phyloP scores from a whole-genome alignment of 2,113 vertebrate genomes.

The Leptobrachium ailaonicum region DNA sequence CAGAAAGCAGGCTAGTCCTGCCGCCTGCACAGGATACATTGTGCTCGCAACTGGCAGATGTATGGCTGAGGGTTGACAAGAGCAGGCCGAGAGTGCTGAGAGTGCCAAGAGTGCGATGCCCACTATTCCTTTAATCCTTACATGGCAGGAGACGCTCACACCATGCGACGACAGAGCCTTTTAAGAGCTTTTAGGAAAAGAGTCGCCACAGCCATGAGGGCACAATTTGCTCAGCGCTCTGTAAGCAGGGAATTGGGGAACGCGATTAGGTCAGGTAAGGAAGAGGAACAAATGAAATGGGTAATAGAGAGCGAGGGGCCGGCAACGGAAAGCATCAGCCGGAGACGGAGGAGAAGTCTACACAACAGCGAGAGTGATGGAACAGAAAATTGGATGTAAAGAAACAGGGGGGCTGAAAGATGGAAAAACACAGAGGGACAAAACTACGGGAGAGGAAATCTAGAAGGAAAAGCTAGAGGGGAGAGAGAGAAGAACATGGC shows the following conservation, averaged over 20 bases:
- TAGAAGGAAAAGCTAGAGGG: slow-evolving; percentile 50
- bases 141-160: too few species aligned
- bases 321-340: too few species aligned
- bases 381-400: neutral
- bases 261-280: slow-evolving; percentile 1
- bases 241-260: neutral
- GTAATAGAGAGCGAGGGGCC: neutral
- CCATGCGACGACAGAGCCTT: neutral
- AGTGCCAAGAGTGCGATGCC: too few species aligned
- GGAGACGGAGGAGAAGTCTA: too few species aligned
- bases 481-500: slow-evolving; percentile 28
- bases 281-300: neutral
- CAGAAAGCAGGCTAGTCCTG: too few species aligned
- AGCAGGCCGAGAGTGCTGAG: too few species aligned
- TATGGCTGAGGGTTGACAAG: too few species aligned
- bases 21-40: too few species aligned
- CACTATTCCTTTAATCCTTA: too few species aligned
- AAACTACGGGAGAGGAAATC: slow-evolving; percentile 36
- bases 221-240: neutral
- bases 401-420: neutral
- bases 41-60: too few species aligned
- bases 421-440: neutral
- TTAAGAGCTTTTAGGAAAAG: neutral
- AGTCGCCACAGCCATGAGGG: neutral
- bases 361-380: neutral